These are phyloP conservation scores for Calephelis nemesis DNA, from an alignment of 1,140 invertebrate species.

Conservation along the genomic window DNA sequence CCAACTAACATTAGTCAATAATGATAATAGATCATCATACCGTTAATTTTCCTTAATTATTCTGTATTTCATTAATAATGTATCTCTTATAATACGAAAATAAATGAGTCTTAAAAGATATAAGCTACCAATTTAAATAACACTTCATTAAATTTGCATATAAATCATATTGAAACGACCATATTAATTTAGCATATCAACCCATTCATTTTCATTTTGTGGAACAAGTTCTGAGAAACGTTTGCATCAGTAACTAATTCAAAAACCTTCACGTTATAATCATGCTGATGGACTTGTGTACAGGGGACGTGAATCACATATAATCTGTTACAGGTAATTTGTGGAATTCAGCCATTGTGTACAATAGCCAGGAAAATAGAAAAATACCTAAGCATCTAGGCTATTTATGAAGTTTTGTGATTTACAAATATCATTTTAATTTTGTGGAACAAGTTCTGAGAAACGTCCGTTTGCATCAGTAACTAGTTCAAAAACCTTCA, in stretches of 20 bases:
- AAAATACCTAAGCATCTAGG: too few species aligned
- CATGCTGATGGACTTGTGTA: not conserved
- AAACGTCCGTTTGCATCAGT: slow-evolving; percentile 41
- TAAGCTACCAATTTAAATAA: not conserved
- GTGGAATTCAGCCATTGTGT: too few species aligned
- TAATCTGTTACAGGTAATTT: too few species aligned
- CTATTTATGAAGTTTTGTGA: too few species aligned
- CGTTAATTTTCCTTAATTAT: too few species aligned
- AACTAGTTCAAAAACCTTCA: slow-evolving; percentile 38
- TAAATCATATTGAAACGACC: slow-evolving; percentile 15
- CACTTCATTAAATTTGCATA: not conserved
- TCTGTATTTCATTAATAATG: too few species aligned
- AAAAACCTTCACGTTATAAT: slow-evolving; percentile 42
- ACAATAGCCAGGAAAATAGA: too few species aligned
- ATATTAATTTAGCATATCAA: slow-evolving; percentile 34
- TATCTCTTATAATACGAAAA: too few species aligned
- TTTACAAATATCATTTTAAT: slow-evolving; percentile 24
- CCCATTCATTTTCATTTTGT: slow-evolving; percentile 41
- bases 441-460: slow-evolving; percentile 43
- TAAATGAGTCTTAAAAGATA: too few species aligned
- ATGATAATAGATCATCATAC: too few species aligned
- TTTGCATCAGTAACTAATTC: slow-evolving; percentile 44
- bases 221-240: slow-evolving; percentile 43
- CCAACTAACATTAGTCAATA: too few species aligned
- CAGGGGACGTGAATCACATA: not conserved